Conservation (phyloP, 1,140 invertebrate species). For the Hycleus cichorii region DNA sequence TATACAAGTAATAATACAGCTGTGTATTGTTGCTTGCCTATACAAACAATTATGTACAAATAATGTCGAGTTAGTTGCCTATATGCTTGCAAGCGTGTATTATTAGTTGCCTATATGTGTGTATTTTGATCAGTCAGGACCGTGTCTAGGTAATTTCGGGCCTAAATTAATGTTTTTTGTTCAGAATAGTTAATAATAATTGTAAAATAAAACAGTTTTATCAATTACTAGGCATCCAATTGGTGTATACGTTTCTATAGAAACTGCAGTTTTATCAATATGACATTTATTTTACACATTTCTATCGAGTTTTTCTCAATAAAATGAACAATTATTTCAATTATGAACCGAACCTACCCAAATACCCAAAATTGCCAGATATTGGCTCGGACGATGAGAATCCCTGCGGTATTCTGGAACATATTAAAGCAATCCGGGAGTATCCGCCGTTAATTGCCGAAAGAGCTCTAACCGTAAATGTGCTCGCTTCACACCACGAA, state of each 20-base stretch:
- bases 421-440: slow-evolving; percentile 36
- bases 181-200: no score
- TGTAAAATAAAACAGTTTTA: no score
- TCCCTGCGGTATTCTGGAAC: slow-evolving; percentile 33
- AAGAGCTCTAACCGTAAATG: slow-evolving; percentile 50
- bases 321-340: slow-evolving; percentile 12
- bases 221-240: no score
- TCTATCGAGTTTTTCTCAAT: not conserved
- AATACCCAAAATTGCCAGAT: slow-evolving; percentile 19
- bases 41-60: no score
- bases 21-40: not conserved
- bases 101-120: no score
- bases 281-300: slow-evolving; percentile 4
- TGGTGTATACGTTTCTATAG: not conserved
- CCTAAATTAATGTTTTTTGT: no score
- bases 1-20: no score
- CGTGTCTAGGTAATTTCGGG: no score
- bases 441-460: slow-evolving; percentile 49
- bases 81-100: no score
- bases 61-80: no score
- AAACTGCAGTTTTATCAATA: not conserved
- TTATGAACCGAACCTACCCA: not conserved
- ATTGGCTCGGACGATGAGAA: slow-evolving; percentile 38
- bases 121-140: no score
- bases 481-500: slow-evolving; percentile 49